Conservation (phyloP, 2,888 invertebrate species). For the Synanthedon myopaeformis region DNA sequence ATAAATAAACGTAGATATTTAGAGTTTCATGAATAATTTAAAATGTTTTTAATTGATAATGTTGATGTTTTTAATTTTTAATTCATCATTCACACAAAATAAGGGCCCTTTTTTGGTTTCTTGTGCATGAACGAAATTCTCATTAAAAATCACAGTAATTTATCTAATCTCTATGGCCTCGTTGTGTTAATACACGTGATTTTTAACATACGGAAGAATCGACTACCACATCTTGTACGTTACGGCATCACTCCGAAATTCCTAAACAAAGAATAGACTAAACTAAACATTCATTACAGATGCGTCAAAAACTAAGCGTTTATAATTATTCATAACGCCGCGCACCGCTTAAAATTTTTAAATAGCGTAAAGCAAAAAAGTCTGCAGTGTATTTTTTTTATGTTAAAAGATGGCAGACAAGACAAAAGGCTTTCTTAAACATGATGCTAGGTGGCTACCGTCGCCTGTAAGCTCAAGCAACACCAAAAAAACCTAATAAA, state of each 20-base stretch:
- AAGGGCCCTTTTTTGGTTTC: background rate
- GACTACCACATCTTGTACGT: background rate
- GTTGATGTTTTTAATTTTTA: no score
- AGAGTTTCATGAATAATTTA: no score
- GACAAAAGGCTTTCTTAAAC: no score
- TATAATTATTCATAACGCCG: background rate
- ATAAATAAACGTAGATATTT: no score
- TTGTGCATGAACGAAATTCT: background rate
- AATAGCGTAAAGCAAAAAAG: no score
- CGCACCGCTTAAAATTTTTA: background rate
- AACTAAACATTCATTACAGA: constrained; percentile 35
- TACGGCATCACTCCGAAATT: constrained; percentile 3
- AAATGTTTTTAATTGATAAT: no score
- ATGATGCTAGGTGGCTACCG: no score
- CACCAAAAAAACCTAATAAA: no score
- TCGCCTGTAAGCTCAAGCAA: no score
- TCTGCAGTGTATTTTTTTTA: no score
- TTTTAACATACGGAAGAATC: no score
- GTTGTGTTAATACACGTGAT: background rate
- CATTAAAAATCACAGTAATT: background rate
- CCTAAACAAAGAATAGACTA: constrained; percentile 34
- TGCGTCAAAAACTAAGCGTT: constrained; percentile 13
- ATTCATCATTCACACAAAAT: background rate
- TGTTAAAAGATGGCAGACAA: no score
- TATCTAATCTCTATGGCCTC: background rate